These are phyloP conservation scores for Pseudachorutes palmiensis DNA, from an alignment of 1,140 invertebrate genomes.

Conservation along the genomic window DNA sequence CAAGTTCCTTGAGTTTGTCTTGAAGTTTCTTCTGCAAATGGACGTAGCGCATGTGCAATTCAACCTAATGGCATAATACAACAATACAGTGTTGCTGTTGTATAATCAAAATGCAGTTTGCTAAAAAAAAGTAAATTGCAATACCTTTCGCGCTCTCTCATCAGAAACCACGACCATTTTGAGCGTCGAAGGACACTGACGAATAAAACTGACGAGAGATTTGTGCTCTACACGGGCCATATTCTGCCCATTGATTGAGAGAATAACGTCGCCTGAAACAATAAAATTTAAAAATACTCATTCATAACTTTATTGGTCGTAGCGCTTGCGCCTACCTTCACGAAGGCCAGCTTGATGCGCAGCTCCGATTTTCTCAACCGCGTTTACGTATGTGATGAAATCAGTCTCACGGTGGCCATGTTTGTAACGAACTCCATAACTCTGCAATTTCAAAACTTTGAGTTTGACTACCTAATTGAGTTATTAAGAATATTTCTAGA, in stretches of 20 bases:
- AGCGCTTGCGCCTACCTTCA: constrained; percentile 53
- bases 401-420: constrained; percentile 74
- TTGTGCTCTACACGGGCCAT: constrained; percentile 73
- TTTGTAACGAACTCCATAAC: constrained; percentile 91
- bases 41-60: constrained; percentile 82
- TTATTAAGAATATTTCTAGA: background rate
- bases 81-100: too few relatives aligned
- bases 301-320: background rate
- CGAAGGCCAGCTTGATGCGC: constrained; percentile 84
- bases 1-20: constrained; percentile 75
- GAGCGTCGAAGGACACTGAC: constrained; percentile 79
- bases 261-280: constrained; percentile 64
- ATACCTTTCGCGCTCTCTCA: constrained; percentile 83
- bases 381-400: constrained; percentile 92
- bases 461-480: background rate
- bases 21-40: constrained; percentile 75
- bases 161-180: constrained; percentile 91
- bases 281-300: constrained; percentile 9
- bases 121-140: too few relatives aligned
- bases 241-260: constrained; percentile 86
- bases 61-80: too few relatives aligned
- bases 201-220: constrained; percentile 80
- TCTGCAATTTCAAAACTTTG: constrained; percentile 50
- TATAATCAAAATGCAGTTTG: too few relatives aligned
- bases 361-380: constrained; percentile 83